These are phyloP conservation scores for Danio aesculapii DNA, from an alignment of 2,797 vertebrate species.

Conservation along the genomic window DNA sequence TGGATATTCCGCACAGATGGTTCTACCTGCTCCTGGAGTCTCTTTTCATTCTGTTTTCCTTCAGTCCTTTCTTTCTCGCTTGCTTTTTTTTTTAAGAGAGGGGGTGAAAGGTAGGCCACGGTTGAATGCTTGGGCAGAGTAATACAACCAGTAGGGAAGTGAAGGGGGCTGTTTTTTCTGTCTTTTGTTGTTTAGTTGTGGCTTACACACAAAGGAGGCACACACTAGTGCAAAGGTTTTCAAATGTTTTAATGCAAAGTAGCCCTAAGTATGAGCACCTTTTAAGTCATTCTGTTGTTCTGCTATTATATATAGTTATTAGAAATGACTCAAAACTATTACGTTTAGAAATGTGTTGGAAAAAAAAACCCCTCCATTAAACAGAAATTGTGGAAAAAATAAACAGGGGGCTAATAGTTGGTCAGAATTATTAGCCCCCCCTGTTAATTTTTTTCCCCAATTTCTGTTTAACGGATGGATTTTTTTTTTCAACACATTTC, in stretches of 20 bases:
- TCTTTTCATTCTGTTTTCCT: conserved; percentile 51
- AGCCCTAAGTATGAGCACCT: not conserved
- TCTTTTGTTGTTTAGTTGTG: conserved; percentile 39
- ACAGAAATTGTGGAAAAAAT: too few species aligned
- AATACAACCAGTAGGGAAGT: conserved; percentile 50
- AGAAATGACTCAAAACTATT: too few species aligned
- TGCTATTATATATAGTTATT: too few species aligned
- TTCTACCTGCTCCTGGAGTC: conserved; percentile 81
- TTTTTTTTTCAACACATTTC: too few species aligned
- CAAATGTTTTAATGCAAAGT: not conserved
- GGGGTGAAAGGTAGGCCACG: conserved; percentile 63
- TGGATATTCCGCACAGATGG: conserved; percentile 84
- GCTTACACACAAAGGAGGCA: conserved; percentile 21
- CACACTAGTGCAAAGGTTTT: not conserved
- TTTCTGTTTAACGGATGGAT: too few species aligned
- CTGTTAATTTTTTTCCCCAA: too few species aligned
- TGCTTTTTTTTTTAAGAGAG: conserved; percentile 31
- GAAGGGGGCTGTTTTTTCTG: conserved; percentile 44
- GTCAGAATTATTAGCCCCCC: too few species aligned
- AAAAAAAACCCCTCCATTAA: too few species aligned
- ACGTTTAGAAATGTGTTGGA: too few species aligned
- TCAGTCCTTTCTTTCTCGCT: conserved; percentile 46
- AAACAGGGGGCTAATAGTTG: too few species aligned
- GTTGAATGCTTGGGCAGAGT: conserved; percentile 57
- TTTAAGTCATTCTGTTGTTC: not conserved